Evolutionary conservation across 2,797 vertebrate genomes (phyloP), one percentile per base, ranked within the genome.

Genomic region (Psittacula echo): DNA sequence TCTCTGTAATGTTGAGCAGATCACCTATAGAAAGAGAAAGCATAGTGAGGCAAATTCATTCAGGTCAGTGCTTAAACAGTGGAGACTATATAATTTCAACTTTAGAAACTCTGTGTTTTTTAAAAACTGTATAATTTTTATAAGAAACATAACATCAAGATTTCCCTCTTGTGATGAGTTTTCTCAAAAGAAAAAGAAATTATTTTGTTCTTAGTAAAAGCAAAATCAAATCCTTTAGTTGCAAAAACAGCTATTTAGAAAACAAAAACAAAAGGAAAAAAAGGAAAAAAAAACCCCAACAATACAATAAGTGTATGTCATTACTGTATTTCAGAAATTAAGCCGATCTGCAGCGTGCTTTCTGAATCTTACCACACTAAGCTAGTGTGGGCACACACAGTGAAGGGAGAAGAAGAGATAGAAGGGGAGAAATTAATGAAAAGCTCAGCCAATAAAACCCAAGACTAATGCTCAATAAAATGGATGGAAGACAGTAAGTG

Each of bases 191-290:
- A 58, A 34, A 34, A 58, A 58, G n/a, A 19, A 29, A 67, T 72
- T 4, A 78, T 44, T 92, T 94, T 37, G 1, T 80, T 80, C 45
- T 68, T 74, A 61, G 29, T 71, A 30, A 93, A 87, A 93, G 7
- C 29, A 77, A 78, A 90, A 93, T 78, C n/a, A 78, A 95, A 81
- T 74, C n/a, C 39, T 91, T 87, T 29, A 61, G 83, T 21, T 68
- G 39, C 34, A 89, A 79, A 95, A 88, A 47, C 7, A 85, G 32
- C 18, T 44, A 44, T 44, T 44, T 44, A 44, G 61, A 1, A 42
- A 64, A 53, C 64, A 26, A 53, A 66, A 77, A 11, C 26, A 92
- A 67, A 41, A 68, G 53, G 9, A 15, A 24, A 22, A 14, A 11
- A 53, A 23, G 9, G 2, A 22, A 37, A 19, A 42, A 47, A 19